These are phyloP conservation scores for Lota lota DNA, from an alignment of 2,113 vertebrate genomes.

Conservation along the genomic window DNA sequence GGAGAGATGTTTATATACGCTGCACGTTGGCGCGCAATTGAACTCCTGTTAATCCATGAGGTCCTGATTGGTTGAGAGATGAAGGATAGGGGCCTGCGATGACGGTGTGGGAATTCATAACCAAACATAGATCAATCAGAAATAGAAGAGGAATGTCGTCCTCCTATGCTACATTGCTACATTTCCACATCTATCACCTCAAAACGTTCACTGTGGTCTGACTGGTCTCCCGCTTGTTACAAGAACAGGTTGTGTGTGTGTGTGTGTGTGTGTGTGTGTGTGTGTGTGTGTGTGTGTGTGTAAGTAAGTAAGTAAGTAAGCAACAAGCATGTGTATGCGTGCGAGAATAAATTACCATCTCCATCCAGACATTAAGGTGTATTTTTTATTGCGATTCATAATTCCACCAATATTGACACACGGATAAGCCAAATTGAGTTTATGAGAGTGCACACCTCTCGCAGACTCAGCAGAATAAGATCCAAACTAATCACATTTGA, in stretches of 20 bases:
- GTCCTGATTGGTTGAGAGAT: too few species aligned
- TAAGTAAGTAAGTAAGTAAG: background rate
- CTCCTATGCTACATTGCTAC: too few species aligned
- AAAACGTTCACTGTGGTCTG: background rate
- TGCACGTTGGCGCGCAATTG: too few species aligned
- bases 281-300: constrained; percentile 3
- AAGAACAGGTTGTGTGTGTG: background rate
- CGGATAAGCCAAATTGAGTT: constrained; percentile 56
- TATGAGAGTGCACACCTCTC: constrained; percentile 37
- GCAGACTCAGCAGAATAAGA: constrained; percentile 58
- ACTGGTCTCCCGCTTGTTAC: too few species aligned
- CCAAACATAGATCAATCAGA: too few species aligned
- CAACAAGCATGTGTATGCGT: background rate
- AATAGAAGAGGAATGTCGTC: too few species aligned
- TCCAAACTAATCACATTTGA: constrained; percentile 61
- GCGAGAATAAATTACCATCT: constrained; percentile 35
- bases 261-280: background rate
- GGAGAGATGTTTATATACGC: too few species aligned
- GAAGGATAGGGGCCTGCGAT: too few species aligned
- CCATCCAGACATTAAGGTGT: constrained; percentile 4
- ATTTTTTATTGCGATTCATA: constrained; percentile 48
- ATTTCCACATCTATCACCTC: too few species aligned
- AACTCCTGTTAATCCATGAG: too few species aligned
- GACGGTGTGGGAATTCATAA: too few species aligned
- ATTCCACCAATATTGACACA: constrained; percentile 56